Percentiles rank a stretch among this genome's conserved stretches.
Evolutionary conservation across 1,140 invertebrate genomes (phyloP).

Genomic region (Polyergus mexicanus): DNA sequence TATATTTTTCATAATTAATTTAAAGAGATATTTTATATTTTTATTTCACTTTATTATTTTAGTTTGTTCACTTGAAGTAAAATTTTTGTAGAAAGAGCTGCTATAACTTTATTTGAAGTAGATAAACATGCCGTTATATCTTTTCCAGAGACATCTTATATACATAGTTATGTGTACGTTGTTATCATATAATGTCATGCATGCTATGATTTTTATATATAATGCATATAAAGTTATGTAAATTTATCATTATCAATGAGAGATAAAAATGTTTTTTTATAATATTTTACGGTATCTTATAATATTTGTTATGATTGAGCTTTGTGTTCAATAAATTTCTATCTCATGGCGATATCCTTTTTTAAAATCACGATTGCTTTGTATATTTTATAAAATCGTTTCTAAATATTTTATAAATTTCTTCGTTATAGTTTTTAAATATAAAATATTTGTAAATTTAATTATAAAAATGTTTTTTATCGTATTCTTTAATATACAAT

Average conservation of each 20-base stretch:
- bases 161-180: background rate
- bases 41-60: no score
- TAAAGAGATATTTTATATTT: background rate
- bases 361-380: background rate
- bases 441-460: background rate
- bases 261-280: background rate
- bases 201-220: background rate
- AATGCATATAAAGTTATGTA: background rate
- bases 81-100: background rate
- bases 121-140: background rate
- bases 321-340: background rate
- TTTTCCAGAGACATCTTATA: constrained; percentile 12
- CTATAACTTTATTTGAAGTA: background rate
- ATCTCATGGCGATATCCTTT: background rate
- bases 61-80: background rate
- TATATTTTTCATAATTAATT: background rate
- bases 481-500: background rate
- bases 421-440: background rate
- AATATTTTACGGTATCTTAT: background rate
- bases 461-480: background rate
- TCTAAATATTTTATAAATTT: constrained; percentile 1
- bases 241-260: background rate
- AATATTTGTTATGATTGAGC: constrained; percentile 4
- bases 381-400: no score
- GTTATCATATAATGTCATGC: background rate